These are phyloP conservation scores for Archips crataeganus DNA, from an alignment of 2,888 invertebrate species.

Conservation along the genomic window DNA sequence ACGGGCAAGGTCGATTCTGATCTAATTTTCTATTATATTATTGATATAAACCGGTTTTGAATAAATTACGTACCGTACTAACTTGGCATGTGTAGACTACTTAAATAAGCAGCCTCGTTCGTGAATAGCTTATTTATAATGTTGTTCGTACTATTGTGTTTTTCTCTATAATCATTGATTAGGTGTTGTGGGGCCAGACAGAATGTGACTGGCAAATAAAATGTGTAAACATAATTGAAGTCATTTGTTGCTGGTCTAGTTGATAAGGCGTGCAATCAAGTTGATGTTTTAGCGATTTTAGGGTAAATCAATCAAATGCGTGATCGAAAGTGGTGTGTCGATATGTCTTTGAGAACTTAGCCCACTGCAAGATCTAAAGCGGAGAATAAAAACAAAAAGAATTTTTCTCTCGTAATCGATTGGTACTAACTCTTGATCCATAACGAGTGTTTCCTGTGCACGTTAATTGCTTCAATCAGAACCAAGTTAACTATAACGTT, in stretches of 20 bases:
- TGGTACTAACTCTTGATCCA: conserved; percentile 4
- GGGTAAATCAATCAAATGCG: no score
- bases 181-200: neutral
- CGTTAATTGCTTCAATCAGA: conserved; percentile 30
- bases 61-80: conserved; percentile 19
- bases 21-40: conserved; percentile 9
- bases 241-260: neutral
- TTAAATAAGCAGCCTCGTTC: conserved; percentile 1
- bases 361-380: no score
- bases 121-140: conserved; percentile 12
- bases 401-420: neutral
- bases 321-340: no score
- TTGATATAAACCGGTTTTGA: conserved; percentile 14
- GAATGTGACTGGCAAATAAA: neutral
- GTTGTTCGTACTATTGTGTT: conserved; percentile 15
- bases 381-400: neutral
- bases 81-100: conserved; percentile 8
- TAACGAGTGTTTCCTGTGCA: conserved; percentile 26
- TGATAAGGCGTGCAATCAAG: neutral
- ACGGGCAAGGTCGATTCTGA: conserved; percentile 3
- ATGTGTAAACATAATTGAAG: neutral
- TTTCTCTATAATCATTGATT: neutral
- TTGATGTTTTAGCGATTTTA: no score
- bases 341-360: no score
- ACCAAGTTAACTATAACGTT: conserved; percentile 34